Evolutionary conservation across 2,888 invertebrate genomes (phyloP).

Genomic region (Orthonevra nobilis): DNA sequence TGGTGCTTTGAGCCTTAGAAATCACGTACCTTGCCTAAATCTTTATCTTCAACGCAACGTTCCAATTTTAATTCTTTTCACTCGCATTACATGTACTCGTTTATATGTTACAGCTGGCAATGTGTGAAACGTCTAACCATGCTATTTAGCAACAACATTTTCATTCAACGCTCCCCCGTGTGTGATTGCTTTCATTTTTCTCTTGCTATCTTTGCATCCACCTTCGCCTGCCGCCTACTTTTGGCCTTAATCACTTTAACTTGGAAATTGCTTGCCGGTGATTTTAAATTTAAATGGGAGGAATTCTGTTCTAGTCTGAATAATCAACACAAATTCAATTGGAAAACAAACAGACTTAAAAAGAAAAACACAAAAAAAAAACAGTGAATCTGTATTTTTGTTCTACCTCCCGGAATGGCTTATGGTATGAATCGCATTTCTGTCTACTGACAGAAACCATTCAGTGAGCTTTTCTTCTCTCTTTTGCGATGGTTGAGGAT

Average conservation of each 20-base stretch:
- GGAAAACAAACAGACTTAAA: slow-evolving; percentile 6
- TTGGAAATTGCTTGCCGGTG: neutral
- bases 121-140: slow-evolving; percentile 40
- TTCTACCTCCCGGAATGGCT: too few relatives aligned
- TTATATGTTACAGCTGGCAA: too few relatives aligned
- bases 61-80: too few relatives aligned
- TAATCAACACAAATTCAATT: slow-evolving; percentile 23
- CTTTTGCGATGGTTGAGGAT: too few relatives aligned
- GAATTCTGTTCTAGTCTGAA: slow-evolving; percentile 9
- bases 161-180: slow-evolving; percentile 19
- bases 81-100: too few relatives aligned
- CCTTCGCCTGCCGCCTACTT: neutral
- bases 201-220: neutral
- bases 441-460: too few relatives aligned
- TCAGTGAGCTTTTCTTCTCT: too few relatives aligned
- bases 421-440: too few relatives aligned
- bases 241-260: slow-evolving; percentile 25
- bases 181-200: neutral
- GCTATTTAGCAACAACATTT: slow-evolving; percentile 16
- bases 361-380: neutral
- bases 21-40: slow-evolving; percentile 15
- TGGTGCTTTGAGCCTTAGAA: neutral
- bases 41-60: too few relatives aligned
- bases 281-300: slow-evolving; percentile 15
- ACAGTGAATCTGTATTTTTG: too few relatives aligned